These are phyloP conservation scores for Hafferia zeledoni DNA, from an alignment of 2,797 vertebrate species.

Conservation along the genomic window DNA sequence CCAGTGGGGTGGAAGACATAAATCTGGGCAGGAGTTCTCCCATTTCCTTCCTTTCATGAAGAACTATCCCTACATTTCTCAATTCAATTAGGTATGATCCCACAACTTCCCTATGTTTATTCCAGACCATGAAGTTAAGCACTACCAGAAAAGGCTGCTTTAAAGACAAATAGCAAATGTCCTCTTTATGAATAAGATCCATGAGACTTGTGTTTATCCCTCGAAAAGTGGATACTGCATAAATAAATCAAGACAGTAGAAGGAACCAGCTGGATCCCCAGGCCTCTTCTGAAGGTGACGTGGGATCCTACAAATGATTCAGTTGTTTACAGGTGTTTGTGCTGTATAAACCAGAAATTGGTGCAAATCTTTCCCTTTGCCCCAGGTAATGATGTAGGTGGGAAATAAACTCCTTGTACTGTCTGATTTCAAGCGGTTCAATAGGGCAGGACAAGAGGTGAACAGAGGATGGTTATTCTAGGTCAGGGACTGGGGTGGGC, in stretches of 20 bases:
- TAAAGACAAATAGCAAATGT: background rate
- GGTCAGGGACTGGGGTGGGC: conserved; percentile 40
- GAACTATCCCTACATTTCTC: background rate
- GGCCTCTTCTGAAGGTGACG: background rate
- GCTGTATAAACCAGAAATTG: background rate
- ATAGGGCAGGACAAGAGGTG: conserved; percentile 63
- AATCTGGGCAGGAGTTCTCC: background rate
- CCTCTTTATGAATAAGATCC: background rate
- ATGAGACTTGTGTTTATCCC: conserved; percentile 72
- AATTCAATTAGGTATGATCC: background rate
- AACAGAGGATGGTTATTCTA: conserved; percentile 68
- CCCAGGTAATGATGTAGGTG: background rate
- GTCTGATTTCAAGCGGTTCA: conserved; percentile 62
- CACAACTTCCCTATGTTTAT: background rate
- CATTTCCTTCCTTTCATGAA: background rate
- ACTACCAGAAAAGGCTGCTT: background rate
- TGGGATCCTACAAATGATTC: background rate
- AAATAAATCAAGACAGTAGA: conserved; percentile 72
- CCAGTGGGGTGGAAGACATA: background rate
- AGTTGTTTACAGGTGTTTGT: background rate
- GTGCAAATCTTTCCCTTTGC: conserved; percentile 22
- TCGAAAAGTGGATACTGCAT: conserved; percentile 77
- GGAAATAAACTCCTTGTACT: conserved; percentile 68
- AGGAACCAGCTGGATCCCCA: conserved; percentile 46
- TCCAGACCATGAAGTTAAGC: background rate